Base-by-base conservation (phyloP, 2,888 invertebrate genomes). In the Dascillus cervinus region DNA sequence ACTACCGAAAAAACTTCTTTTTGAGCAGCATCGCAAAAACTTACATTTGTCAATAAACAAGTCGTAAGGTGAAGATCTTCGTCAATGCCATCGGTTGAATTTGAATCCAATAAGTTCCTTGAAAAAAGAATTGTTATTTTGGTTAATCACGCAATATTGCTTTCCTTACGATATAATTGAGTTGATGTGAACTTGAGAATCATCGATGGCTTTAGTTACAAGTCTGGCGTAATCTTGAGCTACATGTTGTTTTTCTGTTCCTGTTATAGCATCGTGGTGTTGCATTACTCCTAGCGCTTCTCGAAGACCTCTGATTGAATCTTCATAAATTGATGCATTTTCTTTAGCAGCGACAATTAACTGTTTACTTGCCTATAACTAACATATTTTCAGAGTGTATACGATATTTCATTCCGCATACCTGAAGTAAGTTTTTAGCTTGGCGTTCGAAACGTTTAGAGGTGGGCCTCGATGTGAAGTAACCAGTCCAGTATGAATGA, bases 401-500 rank as follows among this genome's bases (percentile, higher is more conserved):
- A 19, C 8, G 5, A 6, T 19, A 8, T 6, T 19, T 19, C 5
- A 19, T 19, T 19, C 2, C 6, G 24, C 23, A 36, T 52, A 80
- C 82, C 68, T 89, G 88, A 10, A 88, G 54, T 42, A 80, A 77
- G 44, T 78, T 79, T 49, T 87, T 88, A 1, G 81, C 82, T 37
- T 75, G 65, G 11, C 87, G 70, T 57, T 87, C 86, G 46, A 77
- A 84, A 37, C 75, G 78, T 53, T 90, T 90, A 2, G 83, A 67
- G 0, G 86, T 81, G 0, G 89, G 88, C 8, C 88, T 70, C 0
- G 89, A 89, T 0, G 84, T 82, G 53, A 79, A 91, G 53, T 87
- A 91, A 0, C 96, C 97, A 0, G 94, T 91, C 97, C 96, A 98
- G 56, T 80, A 96, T 0, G 87, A 72, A 50, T 90, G 82, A 0